These are phyloP conservation scores for Melanotaenia duboulayi DNA, from an alignment of 2,113 vertebrate species.

Conservation along the genomic window DNA sequence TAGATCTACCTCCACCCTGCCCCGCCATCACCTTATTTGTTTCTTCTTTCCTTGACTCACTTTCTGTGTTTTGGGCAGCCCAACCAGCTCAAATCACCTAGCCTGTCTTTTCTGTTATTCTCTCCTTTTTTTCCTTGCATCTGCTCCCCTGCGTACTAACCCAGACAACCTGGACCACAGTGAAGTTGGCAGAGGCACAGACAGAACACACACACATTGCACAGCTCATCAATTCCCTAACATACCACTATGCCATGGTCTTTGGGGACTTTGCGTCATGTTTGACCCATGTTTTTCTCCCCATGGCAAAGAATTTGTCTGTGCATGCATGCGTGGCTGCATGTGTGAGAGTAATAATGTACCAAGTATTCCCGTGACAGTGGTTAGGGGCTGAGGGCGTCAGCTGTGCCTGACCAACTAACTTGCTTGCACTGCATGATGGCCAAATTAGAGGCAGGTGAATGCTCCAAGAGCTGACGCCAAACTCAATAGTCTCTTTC, in stretches of 20 bases:
- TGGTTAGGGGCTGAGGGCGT: conserved; percentile 35
- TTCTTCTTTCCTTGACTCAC: conserved; percentile 16
- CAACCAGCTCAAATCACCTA: conserved; percentile 34
- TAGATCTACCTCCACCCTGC: conserved; percentile 8
- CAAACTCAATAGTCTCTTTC: conserved; percentile 3
- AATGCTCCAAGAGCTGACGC: conserved; percentile 24
- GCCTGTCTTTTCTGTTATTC: conserved; percentile 27
- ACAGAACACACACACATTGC: conserved; percentile 11
- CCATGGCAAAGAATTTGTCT: conserved; percentile 51
- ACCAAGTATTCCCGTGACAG: conserved; percentile 54
- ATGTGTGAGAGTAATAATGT: conserved; percentile 21
- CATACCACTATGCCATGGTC: conserved; percentile 25
- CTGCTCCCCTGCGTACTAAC: conserved; percentile 44
- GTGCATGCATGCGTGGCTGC: conserved; percentile 19
- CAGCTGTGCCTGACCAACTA: conserved; percentile 56
- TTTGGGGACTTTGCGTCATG: conserved; percentile 57
- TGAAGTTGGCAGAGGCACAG: conserved; percentile 37
- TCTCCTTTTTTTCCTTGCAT: conserved; percentile 14
- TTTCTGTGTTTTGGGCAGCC: conserved; percentile 21
- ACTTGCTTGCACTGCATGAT: conserved; percentile 37
- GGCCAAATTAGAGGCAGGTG: conserved; percentile 49
- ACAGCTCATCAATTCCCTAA: conserved; percentile 27
- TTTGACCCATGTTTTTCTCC: conserved; percentile 66
- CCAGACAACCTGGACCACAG: conserved; percentile 58
- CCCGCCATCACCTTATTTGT: conserved; percentile 26